These are phyloP conservation scores for Corydoras maculifer DNA, from an alignment of 2,113 vertebrate genomes.

Conservation along the genomic window DNA sequence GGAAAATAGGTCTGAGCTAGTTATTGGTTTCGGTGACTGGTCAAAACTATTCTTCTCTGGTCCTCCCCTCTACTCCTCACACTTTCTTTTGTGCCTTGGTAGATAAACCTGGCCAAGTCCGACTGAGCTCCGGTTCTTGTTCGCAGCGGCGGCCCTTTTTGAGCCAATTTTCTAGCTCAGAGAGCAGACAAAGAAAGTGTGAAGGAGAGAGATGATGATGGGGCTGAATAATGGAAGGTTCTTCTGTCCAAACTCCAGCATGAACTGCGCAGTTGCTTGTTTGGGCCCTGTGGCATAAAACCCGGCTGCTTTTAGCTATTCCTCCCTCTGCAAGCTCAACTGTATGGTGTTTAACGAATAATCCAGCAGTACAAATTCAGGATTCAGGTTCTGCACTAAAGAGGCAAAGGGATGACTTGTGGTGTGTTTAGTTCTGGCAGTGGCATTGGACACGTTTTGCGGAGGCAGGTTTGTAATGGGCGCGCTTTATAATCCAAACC, in stretches of 20 bases:
- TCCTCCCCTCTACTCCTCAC: conserved; percentile 57
- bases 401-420: neutral
- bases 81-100: conserved; percentile 59
- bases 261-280: conserved; percentile 39
- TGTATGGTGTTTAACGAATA: conserved; percentile 8
- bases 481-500: neutral
- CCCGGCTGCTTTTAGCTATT: conserved; percentile 33
- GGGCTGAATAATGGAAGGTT: conserved; percentile 46
- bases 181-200: conserved; percentile 65
- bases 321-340: conserved; percentile 15
- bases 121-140: conserved; percentile 73
- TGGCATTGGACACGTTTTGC: neutral
- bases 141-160: conserved; percentile 73
- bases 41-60: conserved; percentile 71
- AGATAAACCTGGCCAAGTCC: conserved; percentile 71
- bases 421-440: neutral
- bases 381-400: neutral
- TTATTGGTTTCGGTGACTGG: conserved; percentile 77
- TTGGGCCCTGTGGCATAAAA: conserved; percentile 39
- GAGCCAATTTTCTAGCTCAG: conserved; percentile 77
- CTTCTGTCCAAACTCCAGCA: conserved; percentile 29
- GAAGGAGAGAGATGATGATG: conserved; percentile 26
- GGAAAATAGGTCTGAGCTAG: conserved; percentile 66
- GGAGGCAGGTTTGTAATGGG: neutral
- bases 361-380: neutral